Conservation (phyloP, 2,797 vertebrate genomes). For the Acomys russatus region DNA sequence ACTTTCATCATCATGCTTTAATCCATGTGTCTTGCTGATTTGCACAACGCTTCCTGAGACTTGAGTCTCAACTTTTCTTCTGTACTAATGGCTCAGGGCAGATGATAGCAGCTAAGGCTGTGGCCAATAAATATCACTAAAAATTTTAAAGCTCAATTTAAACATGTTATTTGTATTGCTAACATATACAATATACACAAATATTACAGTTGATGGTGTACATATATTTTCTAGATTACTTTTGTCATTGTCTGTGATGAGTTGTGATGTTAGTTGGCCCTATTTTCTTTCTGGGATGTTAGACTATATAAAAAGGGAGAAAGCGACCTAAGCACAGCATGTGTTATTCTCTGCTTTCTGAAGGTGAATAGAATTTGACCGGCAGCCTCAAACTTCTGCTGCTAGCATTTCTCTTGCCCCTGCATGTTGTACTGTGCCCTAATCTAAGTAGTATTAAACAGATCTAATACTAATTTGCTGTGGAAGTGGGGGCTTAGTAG, state of each 20-base stretch:
- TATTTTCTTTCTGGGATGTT: not conserved
- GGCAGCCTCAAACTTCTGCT: not conserved
- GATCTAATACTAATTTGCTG: not conserved
- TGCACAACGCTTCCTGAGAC: not conserved
- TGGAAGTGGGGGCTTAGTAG: not conserved
- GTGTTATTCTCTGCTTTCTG: not conserved
- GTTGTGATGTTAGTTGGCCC: not conserved
- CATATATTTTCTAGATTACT: not conserved
- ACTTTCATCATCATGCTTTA: not conserved
- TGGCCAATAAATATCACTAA: not conserved
- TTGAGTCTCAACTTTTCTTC: not conserved
- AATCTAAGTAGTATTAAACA: not conserved
- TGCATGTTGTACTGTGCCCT: not conserved
- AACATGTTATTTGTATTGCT: not conserved
- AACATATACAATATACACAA: not conserved
- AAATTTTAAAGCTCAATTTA: conserved; percentile 6
- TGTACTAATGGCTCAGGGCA: not conserved
- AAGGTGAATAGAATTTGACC: not conserved
- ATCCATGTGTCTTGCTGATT: not conserved
- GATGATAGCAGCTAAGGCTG: not conserved
- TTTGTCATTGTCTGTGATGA: not conserved
- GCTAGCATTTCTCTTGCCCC: not conserved
- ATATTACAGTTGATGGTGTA: no score
- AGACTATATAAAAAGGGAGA: not conserved
- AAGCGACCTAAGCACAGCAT: not conserved